phyloP scores from a whole-genome alignment of 2,888 invertebrate genomes.

The Hetaerina titia region DNA sequence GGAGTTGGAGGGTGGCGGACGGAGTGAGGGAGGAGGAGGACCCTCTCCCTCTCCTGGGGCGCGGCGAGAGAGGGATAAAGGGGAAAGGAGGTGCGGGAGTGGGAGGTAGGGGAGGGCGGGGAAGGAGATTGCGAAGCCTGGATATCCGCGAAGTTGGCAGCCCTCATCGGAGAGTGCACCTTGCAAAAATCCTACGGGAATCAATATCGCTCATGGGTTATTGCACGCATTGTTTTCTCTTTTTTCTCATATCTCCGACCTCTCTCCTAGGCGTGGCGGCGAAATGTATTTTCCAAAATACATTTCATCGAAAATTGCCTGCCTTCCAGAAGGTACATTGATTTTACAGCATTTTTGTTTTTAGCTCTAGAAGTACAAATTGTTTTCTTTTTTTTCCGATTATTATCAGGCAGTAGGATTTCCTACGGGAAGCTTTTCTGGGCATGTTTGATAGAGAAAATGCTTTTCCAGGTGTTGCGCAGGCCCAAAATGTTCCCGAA shows the following conservation, averaged over 20 bases:
- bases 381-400: too few relatives aligned
- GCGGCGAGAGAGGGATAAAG: neutral
- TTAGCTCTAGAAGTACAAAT: too few relatives aligned
- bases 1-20: neutral
- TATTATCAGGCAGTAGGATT: too few relatives aligned
- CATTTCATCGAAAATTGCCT: too few relatives aligned
- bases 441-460: too few relatives aligned
- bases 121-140: neutral
- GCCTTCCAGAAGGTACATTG: too few relatives aligned
- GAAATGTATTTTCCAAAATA: neutral
- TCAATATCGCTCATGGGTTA: constrained; percentile 35
- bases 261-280: neutral
- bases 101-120: neutral
- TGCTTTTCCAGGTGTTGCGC: too few relatives aligned
- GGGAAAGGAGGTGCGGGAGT: neutral
- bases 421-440: too few relatives aligned
- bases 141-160: constrained; percentile 26
- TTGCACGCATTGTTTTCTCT: neutral
- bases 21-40: neutral
- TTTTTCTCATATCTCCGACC: neutral
- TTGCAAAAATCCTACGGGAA: constrained; percentile 31
- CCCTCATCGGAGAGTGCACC: constrained; percentile 22
- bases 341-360: too few relatives aligned
- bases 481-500: too few relatives aligned
- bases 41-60: neutral